Conservation (phyloP, 2,113 vertebrate genomes). For the Dasyornis broadbenti region DNA sequence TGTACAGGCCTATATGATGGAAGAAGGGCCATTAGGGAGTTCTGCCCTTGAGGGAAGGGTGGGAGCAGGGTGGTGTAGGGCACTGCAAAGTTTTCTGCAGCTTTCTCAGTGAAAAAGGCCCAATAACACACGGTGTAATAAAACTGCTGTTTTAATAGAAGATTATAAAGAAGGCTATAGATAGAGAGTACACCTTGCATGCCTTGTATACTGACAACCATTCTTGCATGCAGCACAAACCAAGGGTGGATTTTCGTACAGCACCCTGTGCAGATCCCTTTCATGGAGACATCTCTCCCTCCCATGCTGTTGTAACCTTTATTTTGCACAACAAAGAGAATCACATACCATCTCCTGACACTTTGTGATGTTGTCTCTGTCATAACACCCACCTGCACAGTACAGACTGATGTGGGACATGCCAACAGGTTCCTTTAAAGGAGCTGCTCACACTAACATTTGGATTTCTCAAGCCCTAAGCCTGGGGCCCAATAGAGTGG, state of each 20-base stretch:
- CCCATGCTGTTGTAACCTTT: background rate
- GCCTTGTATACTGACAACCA: background rate
- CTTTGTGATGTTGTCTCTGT: background rate
- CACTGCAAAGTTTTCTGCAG: background rate
- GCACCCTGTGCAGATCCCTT: accelerated
- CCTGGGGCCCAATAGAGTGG: accelerated
- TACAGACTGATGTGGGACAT: accelerated
- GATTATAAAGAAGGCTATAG: background rate
- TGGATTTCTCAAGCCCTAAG: background rate
- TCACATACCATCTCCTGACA: background rate
- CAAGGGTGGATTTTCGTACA: background rate
- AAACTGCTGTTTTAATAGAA: background rate
- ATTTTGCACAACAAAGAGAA: background rate
- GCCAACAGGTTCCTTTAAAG: background rate
- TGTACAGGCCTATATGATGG: background rate
- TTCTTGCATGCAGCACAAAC: background rate
- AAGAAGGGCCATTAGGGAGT: background rate
- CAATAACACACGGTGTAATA: background rate
- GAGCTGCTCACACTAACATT: background rate
- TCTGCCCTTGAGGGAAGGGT: background rate
- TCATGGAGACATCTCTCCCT: background rate
- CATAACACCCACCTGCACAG: background rate
- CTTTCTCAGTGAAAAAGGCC: background rate
- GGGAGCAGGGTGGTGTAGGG: background rate
- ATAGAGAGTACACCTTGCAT: background rate